Conservation (phyloP, 2,113 vertebrate genomes). For the Columbina picui region DNA sequence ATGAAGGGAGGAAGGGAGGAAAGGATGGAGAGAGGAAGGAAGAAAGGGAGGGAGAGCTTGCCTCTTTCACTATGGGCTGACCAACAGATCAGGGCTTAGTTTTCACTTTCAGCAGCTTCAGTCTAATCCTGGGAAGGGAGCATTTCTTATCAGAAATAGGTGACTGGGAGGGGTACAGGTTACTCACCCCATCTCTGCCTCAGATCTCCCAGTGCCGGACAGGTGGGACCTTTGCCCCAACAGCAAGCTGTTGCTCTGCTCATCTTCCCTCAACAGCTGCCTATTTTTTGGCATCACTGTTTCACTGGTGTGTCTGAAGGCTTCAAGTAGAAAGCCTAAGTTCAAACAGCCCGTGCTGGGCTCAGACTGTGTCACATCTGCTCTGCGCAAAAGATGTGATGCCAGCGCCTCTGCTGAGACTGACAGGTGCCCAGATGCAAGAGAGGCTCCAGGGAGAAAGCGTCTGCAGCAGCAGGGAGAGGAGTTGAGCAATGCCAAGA, state of each 20-base stretch:
- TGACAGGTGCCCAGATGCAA: accelerated
- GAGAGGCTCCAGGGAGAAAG: neutral
- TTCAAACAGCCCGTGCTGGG: accelerated
- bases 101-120: neutral
- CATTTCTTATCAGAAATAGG: neutral
- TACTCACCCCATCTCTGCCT: neutral
- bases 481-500: neutral
- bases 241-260: neutral
- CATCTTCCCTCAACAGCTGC: neutral
- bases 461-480: neutral
- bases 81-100: neutral
- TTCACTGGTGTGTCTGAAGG: neutral
- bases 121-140: neutral
- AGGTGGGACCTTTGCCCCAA: neutral
- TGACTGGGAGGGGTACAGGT: neutral
- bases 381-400: neutral
- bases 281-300: neutral
- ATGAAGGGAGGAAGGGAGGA: too few relatives aligned
- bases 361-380: neutral
- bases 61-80: too few relatives aligned
- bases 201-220: neutral
- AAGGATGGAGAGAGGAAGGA: too few relatives aligned
- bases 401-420: neutral
- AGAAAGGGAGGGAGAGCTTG: neutral
- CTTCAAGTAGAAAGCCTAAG: neutral